Percentiles rank a stretch among this genome's conserved stretches.
These are phyloP conservation scores for Babyrousa celebensis DNA, from an alignment of 2,797 vertebrate genomes.

Conservation along the genomic window DNA sequence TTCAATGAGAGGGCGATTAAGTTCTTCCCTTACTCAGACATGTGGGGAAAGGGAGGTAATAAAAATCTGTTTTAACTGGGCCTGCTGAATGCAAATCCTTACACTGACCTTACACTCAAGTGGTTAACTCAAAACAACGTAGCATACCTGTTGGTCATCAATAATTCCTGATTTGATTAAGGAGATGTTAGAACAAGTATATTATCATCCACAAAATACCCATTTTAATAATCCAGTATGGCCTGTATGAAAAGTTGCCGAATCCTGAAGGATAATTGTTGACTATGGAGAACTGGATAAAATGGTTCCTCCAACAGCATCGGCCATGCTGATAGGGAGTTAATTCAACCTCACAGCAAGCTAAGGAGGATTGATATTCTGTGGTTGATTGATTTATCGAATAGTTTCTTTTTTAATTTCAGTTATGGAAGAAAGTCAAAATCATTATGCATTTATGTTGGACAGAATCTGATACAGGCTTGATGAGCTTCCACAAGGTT, in stretches of 20 bases:
- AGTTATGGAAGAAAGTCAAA: not conserved
- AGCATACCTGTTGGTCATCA: not conserved
- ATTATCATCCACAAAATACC: not conserved
- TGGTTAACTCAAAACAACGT: not conserved
- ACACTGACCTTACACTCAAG: not conserved
- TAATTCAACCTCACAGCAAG: not conserved
- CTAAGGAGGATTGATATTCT: not conserved
- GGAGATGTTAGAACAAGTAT: not conserved
- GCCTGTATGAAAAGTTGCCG: not conserved
- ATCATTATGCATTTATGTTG: not conserved
- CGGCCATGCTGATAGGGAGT: not conserved
- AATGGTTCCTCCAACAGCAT: not conserved
- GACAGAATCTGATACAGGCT: not conserved
- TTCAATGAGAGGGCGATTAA: not conserved
- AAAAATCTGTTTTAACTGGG: not conserved
- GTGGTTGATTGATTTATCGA: not conserved
- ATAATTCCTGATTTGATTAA: conserved; percentile 7
- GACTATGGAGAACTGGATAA: not conserved
- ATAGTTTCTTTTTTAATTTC: not conserved
- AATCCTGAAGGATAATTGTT: not conserved
- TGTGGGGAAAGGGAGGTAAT: not conserved
- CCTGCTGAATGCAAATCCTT: not conserved
- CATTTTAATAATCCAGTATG: not conserved
- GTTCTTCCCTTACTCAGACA: not conserved
- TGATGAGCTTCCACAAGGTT: not conserved